Evolutionary conservation across 2,113 vertebrate genomes (phyloP), one percentile per base, ranked within the genome.

Genomic region (Stomatorhinus ivindoensis): DNA sequence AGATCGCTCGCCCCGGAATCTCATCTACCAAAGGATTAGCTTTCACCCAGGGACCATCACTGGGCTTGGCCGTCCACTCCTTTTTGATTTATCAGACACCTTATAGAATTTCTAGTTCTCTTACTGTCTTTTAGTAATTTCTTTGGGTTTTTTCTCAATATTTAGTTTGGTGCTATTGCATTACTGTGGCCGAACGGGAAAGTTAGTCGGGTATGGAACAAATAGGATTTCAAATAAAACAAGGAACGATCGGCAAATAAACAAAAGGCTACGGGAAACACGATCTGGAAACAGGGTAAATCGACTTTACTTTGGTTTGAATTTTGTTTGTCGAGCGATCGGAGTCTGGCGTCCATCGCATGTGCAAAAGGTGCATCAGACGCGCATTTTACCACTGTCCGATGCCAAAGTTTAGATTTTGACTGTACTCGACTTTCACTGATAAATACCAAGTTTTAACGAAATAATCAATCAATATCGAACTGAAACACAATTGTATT

Each of bases 1-100:
- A 94, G 93, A 95, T 94, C 92, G 92, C 90, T 91, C 24, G 92
- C 92, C 93, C 93, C 91, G 93, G 93, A 94, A 94, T 84, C 93
- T 48, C 55, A 15, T 87, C 80, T 51, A 91, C 92, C 93, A 93
- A 94, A 93, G 94, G 94, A 95, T 95, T 94, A 82, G 87, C 44
- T 46, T 65, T 87, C 83, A 93, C 91, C 93, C 93, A 92, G 92
- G 92, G 94, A 93, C 92, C 93, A 90, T 90, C 92, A 91, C 88
- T 83, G 24, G n/a, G 90, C 92, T 92, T 88, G 90, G 91, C 53
- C 91, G 89, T 88, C 89, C 82, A 92, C 91, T 93, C 91, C 91
- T 93, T 91, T 91, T 92, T 92, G 55, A 89, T 84, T 83, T 87
- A 55, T 82, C 9, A 44, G 21, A 85, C 88, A 88, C 88, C 73